phyloP scores from a whole-genome alignment of 2,888 invertebrate species.

The Tiliacea citrago region DNA sequence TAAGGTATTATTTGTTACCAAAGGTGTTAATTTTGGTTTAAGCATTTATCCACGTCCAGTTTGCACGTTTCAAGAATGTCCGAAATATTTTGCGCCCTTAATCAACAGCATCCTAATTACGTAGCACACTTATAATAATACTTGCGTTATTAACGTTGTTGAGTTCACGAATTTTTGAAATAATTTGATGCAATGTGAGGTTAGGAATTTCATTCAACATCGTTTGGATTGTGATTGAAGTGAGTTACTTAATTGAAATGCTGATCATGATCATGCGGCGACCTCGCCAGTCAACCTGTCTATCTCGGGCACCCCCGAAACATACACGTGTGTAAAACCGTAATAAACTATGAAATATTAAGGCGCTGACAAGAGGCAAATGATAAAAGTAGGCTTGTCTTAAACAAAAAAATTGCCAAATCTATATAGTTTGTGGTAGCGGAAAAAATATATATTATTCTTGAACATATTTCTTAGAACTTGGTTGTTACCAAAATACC shows the following conservation, averaged over 20 bases:
- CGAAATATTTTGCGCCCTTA: not conserved
- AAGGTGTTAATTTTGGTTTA: not conserved
- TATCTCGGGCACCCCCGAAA: not conserved
- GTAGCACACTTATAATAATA: too few relatives aligned
- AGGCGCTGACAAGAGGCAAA: too few relatives aligned
- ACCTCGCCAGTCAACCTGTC: not conserved
- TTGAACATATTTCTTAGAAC: too few relatives aligned
- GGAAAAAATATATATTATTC: too few relatives aligned
- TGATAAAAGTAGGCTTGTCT: too few relatives aligned
- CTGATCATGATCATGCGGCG: not conserved
- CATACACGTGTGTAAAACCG: conserved; percentile 3
- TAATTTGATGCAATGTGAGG: not conserved
- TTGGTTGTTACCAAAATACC: too few relatives aligned
- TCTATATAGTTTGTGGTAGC: too few relatives aligned
- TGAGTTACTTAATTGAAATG: not conserved
- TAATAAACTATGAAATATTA: conserved; percentile 23
- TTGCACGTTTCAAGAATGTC: not conserved
- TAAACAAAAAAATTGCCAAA: too few relatives aligned
- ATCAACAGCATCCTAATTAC: not conserved
- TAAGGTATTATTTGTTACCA: not conserved
- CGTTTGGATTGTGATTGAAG: not conserved
- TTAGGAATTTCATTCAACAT: not conserved
- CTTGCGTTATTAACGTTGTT: not conserved
- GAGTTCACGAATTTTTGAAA: not conserved
- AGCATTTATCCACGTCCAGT: not conserved